Evolutionary conservation across 2,797 vertebrate genomes (phyloP), one percentile per base, ranked within the genome.

Genomic region (Rhynchonycteris naso): DNA sequence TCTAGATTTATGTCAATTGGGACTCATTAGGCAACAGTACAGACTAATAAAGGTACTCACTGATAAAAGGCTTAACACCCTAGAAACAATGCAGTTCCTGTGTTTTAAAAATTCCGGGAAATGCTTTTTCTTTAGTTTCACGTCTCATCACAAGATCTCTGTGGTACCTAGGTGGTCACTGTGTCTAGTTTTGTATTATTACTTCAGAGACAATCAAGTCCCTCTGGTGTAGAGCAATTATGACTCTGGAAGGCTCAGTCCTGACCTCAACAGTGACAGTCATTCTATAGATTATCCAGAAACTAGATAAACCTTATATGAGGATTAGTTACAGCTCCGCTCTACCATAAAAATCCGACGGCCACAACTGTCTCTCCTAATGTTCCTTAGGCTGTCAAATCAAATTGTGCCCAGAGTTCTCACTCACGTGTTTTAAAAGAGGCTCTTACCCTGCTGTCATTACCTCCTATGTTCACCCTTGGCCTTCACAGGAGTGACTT

Each of bases 21-120:
- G 95, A 90, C 90, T 94, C 66, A 83, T 92, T 93, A 96, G 76
- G 21, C 56, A 91, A 78, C 54, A 85, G 59, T 69, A 78, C 7
- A 93, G 19, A 88, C 75, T 69, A 80, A 93, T 65, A 47, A 61
- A 88, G 72, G 63, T 78, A 78, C n/a, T 71, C 94, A n/a, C 66
- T 76, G 72, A 35, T 56, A 83, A 80, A 86, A 96, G 91, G 59
- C 33, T 22, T 13, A 61, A 47, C 19, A 38, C 38, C 22, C 85
- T 88, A 52, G n/a, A 81, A 95, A 69, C 35, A 54, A 50, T 14
- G 8, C 35, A 33, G 47, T 54, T 63, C n/a, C 72, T 76, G 2
- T 82, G 22, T 80, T 78, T 91, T 66, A 66, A 65, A 95, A 68
- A 78, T 80, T 69, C 59, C 26, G 59, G 68, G 75, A 94, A 95